phyloP scores from a whole-genome alignment of 2,113 vertebrate genomes.

The Pomatorhinus ruficollis region DNA sequence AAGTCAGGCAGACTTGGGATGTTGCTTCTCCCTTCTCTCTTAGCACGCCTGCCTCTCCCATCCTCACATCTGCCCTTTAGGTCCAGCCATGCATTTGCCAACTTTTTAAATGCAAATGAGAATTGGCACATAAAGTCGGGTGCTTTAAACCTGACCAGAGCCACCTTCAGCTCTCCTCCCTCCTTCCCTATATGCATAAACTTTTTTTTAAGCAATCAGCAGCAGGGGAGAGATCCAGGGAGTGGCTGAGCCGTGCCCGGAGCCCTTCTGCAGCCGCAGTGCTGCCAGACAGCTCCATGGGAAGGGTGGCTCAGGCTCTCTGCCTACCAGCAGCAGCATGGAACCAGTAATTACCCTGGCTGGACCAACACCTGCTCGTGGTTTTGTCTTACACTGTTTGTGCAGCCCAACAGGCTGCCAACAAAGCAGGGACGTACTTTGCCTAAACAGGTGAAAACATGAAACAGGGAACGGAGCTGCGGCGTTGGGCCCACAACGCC shows the following conservation, averaged over 20 bases:
- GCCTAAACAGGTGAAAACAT: conserved; percentile 39
- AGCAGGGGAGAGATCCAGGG: not conserved
- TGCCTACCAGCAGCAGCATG: conserved; percentile 11
- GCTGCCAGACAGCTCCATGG: not conserved
- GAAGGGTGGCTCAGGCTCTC: conserved; percentile 7
- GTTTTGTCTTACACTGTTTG: conserved; percentile 50
- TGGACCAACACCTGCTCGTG: conserved; percentile 54
- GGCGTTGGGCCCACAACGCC: not conserved
- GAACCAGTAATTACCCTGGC: conserved; percentile 41
- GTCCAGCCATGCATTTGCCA: not conserved
- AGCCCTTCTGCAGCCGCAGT: not conserved
- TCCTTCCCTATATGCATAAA: not conserved
- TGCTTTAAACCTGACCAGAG: not conserved
- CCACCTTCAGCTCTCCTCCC: not conserved
- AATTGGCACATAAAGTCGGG: not conserved
- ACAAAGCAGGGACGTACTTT: conserved; percentile 1
- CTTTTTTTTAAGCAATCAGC: not conserved
- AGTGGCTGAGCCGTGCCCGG: not conserved
- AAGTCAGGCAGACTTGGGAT: not conserved
- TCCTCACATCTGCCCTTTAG: not conserved
- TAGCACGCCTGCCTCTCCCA: not conserved
- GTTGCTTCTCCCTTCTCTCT: not conserved
- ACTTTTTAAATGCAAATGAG: not conserved
- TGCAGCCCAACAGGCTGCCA: conserved; percentile 35
- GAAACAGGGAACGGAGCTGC: not conserved